Evolutionary conservation across 2,797 vertebrate species (phyloP), one percentile per base, ranked within the genome.

Genomic region (Sebastes elongatus): DNA sequence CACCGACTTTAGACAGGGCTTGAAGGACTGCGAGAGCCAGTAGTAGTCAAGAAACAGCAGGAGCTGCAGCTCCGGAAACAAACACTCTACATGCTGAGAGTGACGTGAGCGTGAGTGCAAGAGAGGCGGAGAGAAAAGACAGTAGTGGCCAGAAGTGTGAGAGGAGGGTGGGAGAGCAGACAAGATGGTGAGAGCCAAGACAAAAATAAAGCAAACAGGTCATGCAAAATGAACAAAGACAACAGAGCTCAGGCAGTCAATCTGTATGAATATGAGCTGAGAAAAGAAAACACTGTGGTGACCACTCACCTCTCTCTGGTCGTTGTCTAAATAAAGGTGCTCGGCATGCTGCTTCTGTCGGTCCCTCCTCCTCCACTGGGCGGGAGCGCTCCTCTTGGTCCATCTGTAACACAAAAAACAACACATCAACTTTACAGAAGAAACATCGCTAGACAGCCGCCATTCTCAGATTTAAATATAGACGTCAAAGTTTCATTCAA

Each of bases 301-400:
- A 56, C 23, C 13, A 69, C 94, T 94, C 88, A 98, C 99, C 97
- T 99, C 99, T 95, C 98, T 96, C 96, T 99, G 99, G 93, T 99
- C 98, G 32, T 99, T 99, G 90, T 99, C 99, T 86, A 99, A 95
- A 82, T 97, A 97, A 76, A 99, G 95, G 90, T 99, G 99, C 88
- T 99, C 98, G 0, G 98, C 97, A 69, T 99, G 99, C 52, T 99
- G 98, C 86, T 99, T 99, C 93, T 99, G 98, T 35, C 98, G 95
- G 89, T 99, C 99, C 88, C 96, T 97, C 89, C 97, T 90, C 83
- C 98, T 97, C 99, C 98, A 99, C 93, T 99, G 98, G 6, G 98
- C 98, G 4, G 98, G 97, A n/a, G 99, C 98, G 0, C 98, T 99
- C 88, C 99, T 97, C 93, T 99, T 99, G 2, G 98, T 96, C 98